Conservation (phyloP, 1,140 invertebrate genomes). For the Penaeus vannamei region DNA sequence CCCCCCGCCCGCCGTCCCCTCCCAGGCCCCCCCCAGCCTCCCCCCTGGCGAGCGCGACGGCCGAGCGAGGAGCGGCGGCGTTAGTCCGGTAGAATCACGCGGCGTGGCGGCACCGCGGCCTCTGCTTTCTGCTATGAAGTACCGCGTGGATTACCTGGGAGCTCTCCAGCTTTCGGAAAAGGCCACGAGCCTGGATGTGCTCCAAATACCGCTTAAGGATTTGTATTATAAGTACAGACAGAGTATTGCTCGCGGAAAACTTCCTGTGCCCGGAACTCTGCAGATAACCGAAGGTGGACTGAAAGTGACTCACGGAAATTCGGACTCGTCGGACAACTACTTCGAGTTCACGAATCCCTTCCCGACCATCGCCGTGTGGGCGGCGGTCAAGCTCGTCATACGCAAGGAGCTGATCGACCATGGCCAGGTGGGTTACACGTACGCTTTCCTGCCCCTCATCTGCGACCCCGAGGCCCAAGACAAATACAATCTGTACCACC, state of each 20-base stretch:
- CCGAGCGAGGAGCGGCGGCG: slow-evolving; percentile 20
- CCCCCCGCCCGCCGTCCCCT: slow-evolving; percentile 10
- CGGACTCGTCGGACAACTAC: slow-evolving; percentile 44
- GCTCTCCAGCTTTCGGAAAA: slow-evolving; percentile 83
- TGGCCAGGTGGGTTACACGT: slow-evolving; percentile 72
- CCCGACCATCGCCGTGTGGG: slow-evolving; percentile 92
- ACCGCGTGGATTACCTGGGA: slow-evolving; percentile 84
- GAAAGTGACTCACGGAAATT: slow-evolving; percentile 70
- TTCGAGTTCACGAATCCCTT: slow-evolving; percentile 80
- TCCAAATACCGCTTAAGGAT: slow-evolving; percentile 85
- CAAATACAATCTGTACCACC: slow-evolving; percentile 68
- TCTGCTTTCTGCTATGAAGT: slow-evolving; percentile 58
- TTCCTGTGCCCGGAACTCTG: slow-evolving; percentile 74
- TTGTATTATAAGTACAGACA: slow-evolving; percentile 82
- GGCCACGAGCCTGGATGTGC: slow-evolving; percentile 84
- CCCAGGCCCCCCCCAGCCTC: slow-evolving; percentile 10
- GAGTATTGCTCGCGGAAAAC: slow-evolving; percentile 71
- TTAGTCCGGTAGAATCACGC: slow-evolving; percentile 22
- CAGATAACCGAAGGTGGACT: slow-evolving; percentile 81
- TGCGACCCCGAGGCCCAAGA: slow-evolving; percentile 82
- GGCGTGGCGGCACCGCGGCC: slow-evolving; percentile 11
- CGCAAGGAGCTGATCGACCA: slow-evolving; percentile 59
- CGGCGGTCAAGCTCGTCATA: slow-evolving; percentile 81
- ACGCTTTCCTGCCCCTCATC: slow-evolving; percentile 88
- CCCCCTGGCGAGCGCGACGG: neutral